Evolutionary conservation across 2,113 vertebrate genomes (phyloP), one percentile per base, ranked within the genome.

Genomic region (Dicrurus megarhynchus): DNA sequence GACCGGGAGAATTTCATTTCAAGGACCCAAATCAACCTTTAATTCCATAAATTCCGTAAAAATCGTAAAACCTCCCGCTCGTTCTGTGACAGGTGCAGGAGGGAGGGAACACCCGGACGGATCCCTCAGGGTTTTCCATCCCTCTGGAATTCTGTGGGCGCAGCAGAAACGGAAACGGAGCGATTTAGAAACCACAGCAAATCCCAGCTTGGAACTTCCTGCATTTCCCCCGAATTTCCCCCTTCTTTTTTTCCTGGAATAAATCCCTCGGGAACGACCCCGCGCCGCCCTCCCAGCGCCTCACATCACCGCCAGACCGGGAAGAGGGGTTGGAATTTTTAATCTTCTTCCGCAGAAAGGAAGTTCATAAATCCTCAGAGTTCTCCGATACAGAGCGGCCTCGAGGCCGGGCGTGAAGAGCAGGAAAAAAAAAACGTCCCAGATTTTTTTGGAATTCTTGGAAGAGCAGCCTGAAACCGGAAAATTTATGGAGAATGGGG

Each of bases 281-380:
- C 53, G 1, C 1, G 22, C 61, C 2, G 2, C 32, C 30, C 47
- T 22, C 59, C 28, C 60, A 15, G 49, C 49, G 14, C 0, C 39
- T 7, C 61, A 56, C 41, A 56, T 0, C 77, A 46, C 16, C 9
- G 76, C 61, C 77, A 91, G 77, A 64, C 44, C 68, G 79, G 69
- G 60, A 44, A 47, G 39, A 47, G 16, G 16, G 63, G 57, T 60
- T 77, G 49, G 63, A 79, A 5, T 80, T 71, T 86, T 95, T 79
- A 76, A 75, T 71, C 90, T 87, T 73, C 87, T 96, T 93, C 93
- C 87, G n/a, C 85, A 93, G 87, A 84, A 96, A 84, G 87, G 78
- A 96, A 81, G 74, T 80, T 75, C 7, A 0, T 89, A 89, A 91
- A 91, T 84, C 53, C 84, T 90, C 26, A 5, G 82, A 16, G 16